Conservation (phyloP, 2,113 vertebrate species). For the Corythornis madagascariensis region DNA sequence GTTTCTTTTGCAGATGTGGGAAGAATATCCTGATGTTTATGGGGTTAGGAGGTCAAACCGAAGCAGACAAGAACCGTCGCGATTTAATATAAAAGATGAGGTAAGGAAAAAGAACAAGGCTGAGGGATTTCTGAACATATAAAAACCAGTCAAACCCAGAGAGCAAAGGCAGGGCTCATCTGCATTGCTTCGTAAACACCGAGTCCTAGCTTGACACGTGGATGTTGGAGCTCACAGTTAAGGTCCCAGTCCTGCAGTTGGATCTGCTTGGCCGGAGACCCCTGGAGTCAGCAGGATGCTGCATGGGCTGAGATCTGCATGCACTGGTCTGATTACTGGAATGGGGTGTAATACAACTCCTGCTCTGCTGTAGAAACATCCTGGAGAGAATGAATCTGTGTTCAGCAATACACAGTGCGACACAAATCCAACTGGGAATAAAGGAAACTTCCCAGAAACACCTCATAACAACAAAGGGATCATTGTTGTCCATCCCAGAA, state of each 20-base stretch:
- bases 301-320: background rate
- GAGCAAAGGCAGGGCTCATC: background rate
- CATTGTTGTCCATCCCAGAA: background rate
- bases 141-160: conserved; percentile 5
- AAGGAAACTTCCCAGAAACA: conserved; percentile 42
- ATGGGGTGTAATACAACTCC: background rate
- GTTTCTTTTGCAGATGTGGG: conserved; percentile 95
- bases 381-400: background rate
- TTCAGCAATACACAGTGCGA: background rate
- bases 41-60: conserved; percentile 96
- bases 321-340: background rate
- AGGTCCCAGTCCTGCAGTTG: background rate
- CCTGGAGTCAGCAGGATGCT: background rate
- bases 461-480: background rate
- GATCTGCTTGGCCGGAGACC: background rate
- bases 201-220: background rate
- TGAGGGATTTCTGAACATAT: conserved; percentile 6
- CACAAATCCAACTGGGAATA: background rate
- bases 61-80: conserved; percentile 95
- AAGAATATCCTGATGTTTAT: conserved; percentile 98
- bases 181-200: background rate
- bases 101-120: conserved; percentile 74
- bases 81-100: conserved; percentile 96
- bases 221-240: background rate
- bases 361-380: background rate